A percentile compares a stretch with the other conserved stretches of the same genome.
These are phyloP conservation scores for Danio jaintianensis DNA, from an alignment of 2,797 vertebrate genomes.

Conservation along the genomic window DNA sequence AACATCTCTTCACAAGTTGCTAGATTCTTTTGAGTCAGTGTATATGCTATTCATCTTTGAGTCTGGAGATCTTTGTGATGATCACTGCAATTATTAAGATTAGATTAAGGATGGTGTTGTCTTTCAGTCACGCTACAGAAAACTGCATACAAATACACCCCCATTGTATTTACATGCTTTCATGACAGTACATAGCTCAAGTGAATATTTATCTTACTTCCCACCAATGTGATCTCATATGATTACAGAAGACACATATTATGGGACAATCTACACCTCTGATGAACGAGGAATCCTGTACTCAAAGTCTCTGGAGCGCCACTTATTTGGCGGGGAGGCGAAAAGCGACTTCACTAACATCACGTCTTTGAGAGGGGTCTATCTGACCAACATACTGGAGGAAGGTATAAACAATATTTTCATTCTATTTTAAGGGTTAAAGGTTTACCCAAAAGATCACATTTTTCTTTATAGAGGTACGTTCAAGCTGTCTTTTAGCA, in stretches of 20 bases:
- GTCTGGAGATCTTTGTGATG: conserved; percentile 39
- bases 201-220: conserved; percentile 3
- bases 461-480: neutral
- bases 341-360: conserved; percentile 85
- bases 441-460: neutral
- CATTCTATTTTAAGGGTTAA: neutral
- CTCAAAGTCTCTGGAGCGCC: conserved; percentile 82
- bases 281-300: conserved; percentile 83
- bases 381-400: conserved; percentile 82
- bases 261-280: conserved; percentile 84
- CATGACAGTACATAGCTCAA: conserved; percentile 37
- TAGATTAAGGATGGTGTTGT: conserved; percentile 46
- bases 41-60: conserved; percentile 21
- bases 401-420: conserved; percentile 66
- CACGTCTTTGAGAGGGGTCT: conserved; percentile 82
- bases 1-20: conserved; percentile 12
- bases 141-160: conserved; percentile 65
- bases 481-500: neutral
- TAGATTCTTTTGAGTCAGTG: conserved; percentile 39
- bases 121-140: conserved; percentile 59
- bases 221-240: conserved; percentile 1
- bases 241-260: conserved; percentile 75
- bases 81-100: conserved; percentile 48
- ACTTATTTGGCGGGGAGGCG: conserved; percentile 80
- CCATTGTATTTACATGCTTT: conserved; percentile 62